phyloP scores from a whole-genome alignment of 2,888 invertebrate species.

The Poecilobothrus nobilitatus region DNA sequence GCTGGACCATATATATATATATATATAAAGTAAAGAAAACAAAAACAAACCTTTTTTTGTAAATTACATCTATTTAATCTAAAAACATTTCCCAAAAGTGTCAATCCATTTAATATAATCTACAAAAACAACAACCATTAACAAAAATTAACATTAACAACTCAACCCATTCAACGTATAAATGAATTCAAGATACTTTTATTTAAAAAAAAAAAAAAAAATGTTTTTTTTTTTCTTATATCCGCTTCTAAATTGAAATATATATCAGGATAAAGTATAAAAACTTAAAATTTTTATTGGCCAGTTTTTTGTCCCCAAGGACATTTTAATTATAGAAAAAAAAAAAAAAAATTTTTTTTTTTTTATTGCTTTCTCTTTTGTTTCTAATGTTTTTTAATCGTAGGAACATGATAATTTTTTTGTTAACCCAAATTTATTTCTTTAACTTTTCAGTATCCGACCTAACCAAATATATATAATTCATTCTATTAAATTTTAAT shows the following conservation, averaged over 20 bases:
- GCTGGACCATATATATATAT: too few relatives aligned
- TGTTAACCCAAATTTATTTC: background rate
- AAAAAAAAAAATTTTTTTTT: too few relatives aligned
- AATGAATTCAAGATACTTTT: background rate
- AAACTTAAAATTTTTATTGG: background rate
- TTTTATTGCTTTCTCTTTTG: too few relatives aligned
- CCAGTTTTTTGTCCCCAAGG: background rate
- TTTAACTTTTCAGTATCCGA: background rate
- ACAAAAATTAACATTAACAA: background rate
- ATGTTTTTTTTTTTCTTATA: background rate
- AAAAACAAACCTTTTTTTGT: background rate
- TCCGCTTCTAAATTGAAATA: background rate
- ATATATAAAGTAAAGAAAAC: too few relatives aligned
- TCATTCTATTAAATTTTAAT: constrained; percentile 1
- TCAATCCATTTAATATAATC: background rate
- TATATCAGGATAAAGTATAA: too few relatives aligned
- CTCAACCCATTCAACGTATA: background rate
- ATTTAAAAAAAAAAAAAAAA: too few relatives aligned
- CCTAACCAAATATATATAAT: background rate
- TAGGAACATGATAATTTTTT: too few relatives aligned
- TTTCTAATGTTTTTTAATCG: too few relatives aligned
- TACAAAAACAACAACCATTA: background rate
- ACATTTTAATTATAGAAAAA: constrained; percentile 3
- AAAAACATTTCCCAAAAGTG: constrained; percentile 2
- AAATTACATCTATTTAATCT: background rate